Evolutionary conservation across 1,140 invertebrate genomes (phyloP), one percentile per base, ranked within the genome.

Genomic region (Polypedilum pembai): DNA sequence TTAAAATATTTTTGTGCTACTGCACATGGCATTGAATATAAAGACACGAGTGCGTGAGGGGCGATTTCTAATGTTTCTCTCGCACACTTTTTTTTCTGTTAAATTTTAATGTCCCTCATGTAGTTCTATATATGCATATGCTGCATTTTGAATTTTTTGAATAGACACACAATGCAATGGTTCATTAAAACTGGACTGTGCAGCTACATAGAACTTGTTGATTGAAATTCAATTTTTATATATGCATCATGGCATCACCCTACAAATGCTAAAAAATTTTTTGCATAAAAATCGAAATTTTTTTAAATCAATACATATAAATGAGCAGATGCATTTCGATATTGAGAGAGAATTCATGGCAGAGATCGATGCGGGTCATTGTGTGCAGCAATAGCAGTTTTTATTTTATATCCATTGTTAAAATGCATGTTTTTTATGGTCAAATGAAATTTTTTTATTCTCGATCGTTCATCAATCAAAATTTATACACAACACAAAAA

Each of bases 121-220:
- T 69, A 21, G 18, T 10, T 69, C n/a, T 69, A 69, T 69, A 56
- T 56, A 56, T 56, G 45, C 45, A 45, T 45, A 45, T 45, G 5
- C 5, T 33, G 41, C 41, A 56, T 56, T 15, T 56, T n/a, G 12
- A 10, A 10, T 45, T 56, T 56, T 56, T 56, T 56, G 1, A 56
- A 56, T 45, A 4, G 45, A 56, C n/a, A n/a, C 45, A n/a, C 45
- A 56, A n/a, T 56, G 15, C 45, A 8, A 69, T 69, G 65, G 65
- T 69, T 69, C 20, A 69, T 69, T 69, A 69, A 69, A 69, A 69
- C 65, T 69, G 65, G 65, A 69, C 65, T 69, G 20, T 56, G 4
- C 45, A 45, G 41, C 15, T 10, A 15, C 41, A 18, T n/a, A 18
- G 65, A 69, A 69, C 65, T 69, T 69, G 65, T 69, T 69, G 65